phyloP scores from a whole-genome alignment of 1,140 invertebrate genomes.

The Ylistrum balloti region DNA sequence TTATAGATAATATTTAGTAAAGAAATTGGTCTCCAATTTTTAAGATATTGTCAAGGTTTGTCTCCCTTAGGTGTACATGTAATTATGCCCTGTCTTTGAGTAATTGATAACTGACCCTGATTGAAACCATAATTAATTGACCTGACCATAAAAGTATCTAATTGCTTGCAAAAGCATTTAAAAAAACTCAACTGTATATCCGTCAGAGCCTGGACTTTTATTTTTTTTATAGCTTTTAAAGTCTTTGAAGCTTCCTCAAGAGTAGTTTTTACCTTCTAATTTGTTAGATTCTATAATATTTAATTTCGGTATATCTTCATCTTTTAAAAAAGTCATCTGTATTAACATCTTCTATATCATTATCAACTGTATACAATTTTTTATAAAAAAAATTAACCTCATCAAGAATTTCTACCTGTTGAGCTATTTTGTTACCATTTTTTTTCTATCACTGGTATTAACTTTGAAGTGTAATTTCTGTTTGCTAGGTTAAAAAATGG shows the following conservation, averaged over 20 bases:
- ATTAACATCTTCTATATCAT: constrained; percentile 46
- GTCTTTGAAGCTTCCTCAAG: constrained; percentile 47
- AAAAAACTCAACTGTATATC: constrained; percentile 63
- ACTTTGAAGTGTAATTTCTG: constrained; percentile 53
- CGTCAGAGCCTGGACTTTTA: constrained; percentile 63
- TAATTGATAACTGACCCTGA: constrained; percentile 25
- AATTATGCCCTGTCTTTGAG: too few species aligned
- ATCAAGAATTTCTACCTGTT: constrained; percentile 43
- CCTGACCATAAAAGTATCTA: constrained; percentile 43
- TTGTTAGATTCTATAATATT: not conserved
- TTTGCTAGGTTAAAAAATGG: constrained; percentile 41
- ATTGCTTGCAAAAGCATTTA: constrained; percentile 48
- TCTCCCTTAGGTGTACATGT: constrained; percentile 57
- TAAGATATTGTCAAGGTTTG: constrained; percentile 52
- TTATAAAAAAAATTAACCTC: constrained; percentile 13
- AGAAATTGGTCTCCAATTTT: constrained; percentile 59
- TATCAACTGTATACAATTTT: constrained; percentile 53
- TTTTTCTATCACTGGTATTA: constrained; percentile 49
- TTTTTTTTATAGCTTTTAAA: constrained; percentile 54
- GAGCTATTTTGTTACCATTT: constrained; percentile 22
- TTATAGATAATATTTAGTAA: not conserved
- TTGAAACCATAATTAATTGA: constrained; percentile 44
- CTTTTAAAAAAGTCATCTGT: not conserved
- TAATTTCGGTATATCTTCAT: constrained; percentile 42
- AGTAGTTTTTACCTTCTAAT: constrained; percentile 47